These are phyloP conservation scores for Chelonia mydas DNA, from an alignment of 2,797 vertebrate species.

Conservation along the genomic window DNA sequence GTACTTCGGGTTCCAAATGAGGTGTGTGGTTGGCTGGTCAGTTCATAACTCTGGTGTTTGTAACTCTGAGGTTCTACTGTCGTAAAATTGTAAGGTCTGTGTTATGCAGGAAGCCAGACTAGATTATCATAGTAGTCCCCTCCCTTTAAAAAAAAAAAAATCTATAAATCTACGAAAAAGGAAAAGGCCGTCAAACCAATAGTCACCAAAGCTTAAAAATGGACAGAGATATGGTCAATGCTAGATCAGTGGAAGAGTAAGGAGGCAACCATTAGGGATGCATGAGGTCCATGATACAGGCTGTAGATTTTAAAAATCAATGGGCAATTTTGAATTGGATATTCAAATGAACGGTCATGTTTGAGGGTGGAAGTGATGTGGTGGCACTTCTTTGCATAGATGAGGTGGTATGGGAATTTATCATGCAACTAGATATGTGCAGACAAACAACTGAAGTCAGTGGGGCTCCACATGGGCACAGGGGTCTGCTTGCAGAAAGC, in stretches of 20 bases:
- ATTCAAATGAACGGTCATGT: neutral
- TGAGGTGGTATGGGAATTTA: too few species aligned
- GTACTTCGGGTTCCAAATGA: too few species aligned
- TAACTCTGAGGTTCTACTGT: too few species aligned
- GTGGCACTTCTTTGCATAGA: too few species aligned
- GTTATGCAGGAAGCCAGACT: neutral
- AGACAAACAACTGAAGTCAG: too few species aligned
- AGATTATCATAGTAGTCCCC: neutral
- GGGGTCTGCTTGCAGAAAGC: too few species aligned
- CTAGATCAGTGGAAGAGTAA: neutral
- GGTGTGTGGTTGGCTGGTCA: too few species aligned
- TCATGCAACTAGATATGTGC: too few species aligned
- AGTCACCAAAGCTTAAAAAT: neutral
- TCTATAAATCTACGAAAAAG: neutral
- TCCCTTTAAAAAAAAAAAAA: neutral
- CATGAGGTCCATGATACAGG: neutral
- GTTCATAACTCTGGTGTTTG: too few species aligned
- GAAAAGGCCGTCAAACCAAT: neutral
- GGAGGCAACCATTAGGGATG: neutral
- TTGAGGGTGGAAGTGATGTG: too few species aligned
- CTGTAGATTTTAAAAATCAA: neutral
- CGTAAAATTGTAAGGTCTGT: neutral
- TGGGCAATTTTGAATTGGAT: neutral
- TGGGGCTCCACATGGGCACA: too few species aligned
- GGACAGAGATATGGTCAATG: neutral